Evolutionary conservation across 2,888 invertebrate genomes (phyloP).

Genomic region (Rhabditoides inermis): DNA sequence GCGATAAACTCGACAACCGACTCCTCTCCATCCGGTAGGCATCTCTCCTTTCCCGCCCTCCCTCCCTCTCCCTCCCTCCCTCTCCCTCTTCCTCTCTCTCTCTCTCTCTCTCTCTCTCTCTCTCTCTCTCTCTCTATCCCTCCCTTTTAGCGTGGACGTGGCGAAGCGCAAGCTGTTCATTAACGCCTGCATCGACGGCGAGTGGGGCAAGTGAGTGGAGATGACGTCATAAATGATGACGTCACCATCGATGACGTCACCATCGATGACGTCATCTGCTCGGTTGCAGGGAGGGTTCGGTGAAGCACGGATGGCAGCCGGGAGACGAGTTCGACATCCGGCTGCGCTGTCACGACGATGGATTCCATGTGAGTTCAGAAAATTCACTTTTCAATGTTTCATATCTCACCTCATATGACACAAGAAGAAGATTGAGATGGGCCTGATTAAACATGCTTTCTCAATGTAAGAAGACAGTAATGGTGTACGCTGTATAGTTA

Average conservation of each 20-base stretch:
- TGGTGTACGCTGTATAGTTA: too few species aligned
- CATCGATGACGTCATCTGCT: too few species aligned
- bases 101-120: too few species aligned
- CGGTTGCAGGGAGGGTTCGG: conserved; percentile 32
- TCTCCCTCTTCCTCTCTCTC: conserved; percentile 1
- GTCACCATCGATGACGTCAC: background rate
- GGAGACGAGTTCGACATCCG: conserved; percentile 51
- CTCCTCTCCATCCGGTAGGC: background rate
- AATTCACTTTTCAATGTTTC: too few species aligned
- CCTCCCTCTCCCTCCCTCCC: background rate
- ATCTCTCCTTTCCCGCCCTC: too few species aligned
- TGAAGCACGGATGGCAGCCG: conserved; percentile 32
- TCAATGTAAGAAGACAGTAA: background rate
- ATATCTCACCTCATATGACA: too few species aligned
- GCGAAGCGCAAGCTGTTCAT: conserved; percentile 32
- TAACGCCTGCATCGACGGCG: conserved; percentile 48
- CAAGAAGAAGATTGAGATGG: too few species aligned
- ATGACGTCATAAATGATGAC: background rate
- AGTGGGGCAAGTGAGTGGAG: conserved; percentile 43
- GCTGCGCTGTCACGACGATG: conserved; percentile 44
- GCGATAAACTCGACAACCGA: conserved; percentile 38
- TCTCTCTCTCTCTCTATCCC: too few species aligned
- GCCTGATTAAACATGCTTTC: too few species aligned
- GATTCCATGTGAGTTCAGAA: conserved; percentile 34
- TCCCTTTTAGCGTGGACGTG: conserved; percentile 41